These are phyloP conservation scores for Orientallactaga sibirica DNA, from an alignment of 2,797 vertebrate species.

Conservation along the genomic window DNA sequence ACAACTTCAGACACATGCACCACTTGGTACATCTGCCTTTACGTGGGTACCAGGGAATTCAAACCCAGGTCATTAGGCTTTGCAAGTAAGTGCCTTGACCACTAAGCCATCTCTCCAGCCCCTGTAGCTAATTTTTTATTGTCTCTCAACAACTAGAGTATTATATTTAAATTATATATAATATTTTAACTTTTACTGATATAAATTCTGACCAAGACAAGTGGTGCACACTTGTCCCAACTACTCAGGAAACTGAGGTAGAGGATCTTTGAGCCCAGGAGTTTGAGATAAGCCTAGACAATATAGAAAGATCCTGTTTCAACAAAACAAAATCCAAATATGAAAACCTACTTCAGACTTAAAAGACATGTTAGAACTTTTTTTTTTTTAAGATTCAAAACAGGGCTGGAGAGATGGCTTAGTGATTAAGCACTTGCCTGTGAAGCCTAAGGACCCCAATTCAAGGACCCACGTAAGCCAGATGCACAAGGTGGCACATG, in stretches of 20 bases:
- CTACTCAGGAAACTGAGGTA: not conserved
- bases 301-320: not conserved
- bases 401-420: no score
- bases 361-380: slow-evolving; percentile 25
- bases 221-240: not conserved
- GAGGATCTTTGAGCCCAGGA: not conserved
- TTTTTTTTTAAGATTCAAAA: no score
- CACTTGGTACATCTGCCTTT: no score
- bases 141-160: slow-evolving; percentile 17
- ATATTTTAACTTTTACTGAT: not conserved
- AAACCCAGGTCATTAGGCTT: no score
- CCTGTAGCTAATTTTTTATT: not conserved
- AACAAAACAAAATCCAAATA: not conserved
- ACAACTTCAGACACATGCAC: no score
- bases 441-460: no score
- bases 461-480: no score
- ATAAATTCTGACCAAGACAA: not conserved
- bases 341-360: not conserved
- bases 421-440: no score
- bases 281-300: not conserved
- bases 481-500: no score
- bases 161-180: slow-evolving; percentile 41
- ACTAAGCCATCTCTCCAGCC: no score
- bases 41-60: no score
- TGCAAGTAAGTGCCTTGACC: no score